Base-by-base conservation (phyloP, 2,888 invertebrate genomes). In the Geotrupes spiniger region DNA sequence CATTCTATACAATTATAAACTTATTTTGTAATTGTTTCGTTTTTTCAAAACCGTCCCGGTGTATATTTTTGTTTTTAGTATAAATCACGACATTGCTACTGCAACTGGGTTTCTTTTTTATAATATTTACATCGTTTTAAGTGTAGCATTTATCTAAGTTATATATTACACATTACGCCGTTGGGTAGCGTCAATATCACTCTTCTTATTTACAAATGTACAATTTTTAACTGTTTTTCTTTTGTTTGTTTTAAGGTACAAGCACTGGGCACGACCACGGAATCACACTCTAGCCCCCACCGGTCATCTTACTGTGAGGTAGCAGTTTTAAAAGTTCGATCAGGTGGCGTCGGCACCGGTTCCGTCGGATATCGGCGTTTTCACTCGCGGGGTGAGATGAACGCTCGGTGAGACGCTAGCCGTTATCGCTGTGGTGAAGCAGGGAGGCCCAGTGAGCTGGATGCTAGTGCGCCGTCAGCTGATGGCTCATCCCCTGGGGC, bases 391-490 rank as follows among this genome's bases (percentile, higher is more conserved):
- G 40, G 57, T 54, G 55, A 58, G 45, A 49, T 59, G 47, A 57
- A 57, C 57, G 57, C 50, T 41, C 39, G 54, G 43, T 55, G 42
- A 51, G 50, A 49, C 54, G 55, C 57, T 73, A 74, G 69, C 73
- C 74, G 68, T 73, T 73, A 64, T 73, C 74, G 64, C 69, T 73
- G 66, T 71, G 70, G 61, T 73, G 73, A 57, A 73, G 68, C 48
- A 73, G 57, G 65, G 80, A 80, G 83, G 85, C 85, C 85, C 85
- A 86, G 83, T 85, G 84, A 84, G 85, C 85, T 78, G 82, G 83
- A 81, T 85, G 86, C 86, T 87, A 87, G 85, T 87, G 87, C 62
- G 87, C 87, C 79, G 85, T 79, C 62, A 87, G 75, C 73, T 86
- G 86, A 72, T 89, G 89, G 69, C 88, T 87, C 78, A 83, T 82